These are phyloP conservation scores for Hippocampus zosterae DNA, from an alignment of 2,113 vertebrate species.

Conservation along the genomic window DNA sequence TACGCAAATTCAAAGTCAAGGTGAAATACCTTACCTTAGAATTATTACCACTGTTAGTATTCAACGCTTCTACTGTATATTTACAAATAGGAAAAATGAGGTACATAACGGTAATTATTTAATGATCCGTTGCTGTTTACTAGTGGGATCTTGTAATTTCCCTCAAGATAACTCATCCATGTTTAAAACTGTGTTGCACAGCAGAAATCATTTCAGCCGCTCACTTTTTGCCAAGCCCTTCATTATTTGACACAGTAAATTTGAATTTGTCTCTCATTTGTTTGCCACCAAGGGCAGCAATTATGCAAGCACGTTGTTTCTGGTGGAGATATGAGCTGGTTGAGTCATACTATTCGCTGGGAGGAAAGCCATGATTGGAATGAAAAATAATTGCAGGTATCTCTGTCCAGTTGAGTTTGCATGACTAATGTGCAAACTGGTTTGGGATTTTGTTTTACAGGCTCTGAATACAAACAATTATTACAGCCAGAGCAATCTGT, in stretches of 20 bases:
- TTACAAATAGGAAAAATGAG: background rate
- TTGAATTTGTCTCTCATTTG: conserved; percentile 7
- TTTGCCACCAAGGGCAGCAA: background rate
- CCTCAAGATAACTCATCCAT: background rate
- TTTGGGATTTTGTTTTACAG: background rate
- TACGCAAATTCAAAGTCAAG: background rate
- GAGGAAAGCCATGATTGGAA: background rate
- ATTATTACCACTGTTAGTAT: background rate
- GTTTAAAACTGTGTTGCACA: background rate
- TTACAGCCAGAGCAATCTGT: conserved; percentile 4
- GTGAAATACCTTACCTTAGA: background rate
- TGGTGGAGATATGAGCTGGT: background rate
- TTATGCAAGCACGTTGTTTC: conserved; percentile 8
- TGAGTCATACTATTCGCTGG: background rate
- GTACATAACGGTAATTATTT: background rate
- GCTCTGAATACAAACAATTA: conserved; percentile 2
- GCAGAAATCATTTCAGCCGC: conserved; percentile 9
- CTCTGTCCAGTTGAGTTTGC: conserved; percentile 14
- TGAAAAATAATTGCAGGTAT: conserved; percentile 1
- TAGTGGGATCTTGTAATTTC: conserved; percentile 2
- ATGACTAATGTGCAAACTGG: background rate
- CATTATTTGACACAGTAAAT: conserved; percentile 7
- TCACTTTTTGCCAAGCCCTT: background rate
- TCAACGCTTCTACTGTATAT: background rate
- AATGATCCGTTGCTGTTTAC: background rate